A percentile compares a stretch with the other conserved stretches of the same genome.
These are phyloP conservation scores for Mallotus villosus DNA, from an alignment of 2,797 vertebrate genomes.

Conservation along the genomic window DNA sequence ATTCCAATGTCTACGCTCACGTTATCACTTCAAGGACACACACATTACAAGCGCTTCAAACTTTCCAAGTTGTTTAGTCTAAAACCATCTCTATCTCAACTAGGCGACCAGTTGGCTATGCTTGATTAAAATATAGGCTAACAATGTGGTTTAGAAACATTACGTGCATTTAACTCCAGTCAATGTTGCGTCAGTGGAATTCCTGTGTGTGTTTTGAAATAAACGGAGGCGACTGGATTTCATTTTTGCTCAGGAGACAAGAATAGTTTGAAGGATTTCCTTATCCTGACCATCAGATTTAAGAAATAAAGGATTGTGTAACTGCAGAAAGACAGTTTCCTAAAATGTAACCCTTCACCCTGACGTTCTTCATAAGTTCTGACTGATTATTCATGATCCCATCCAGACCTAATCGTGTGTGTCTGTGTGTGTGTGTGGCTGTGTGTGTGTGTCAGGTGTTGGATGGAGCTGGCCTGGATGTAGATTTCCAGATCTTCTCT, in stretches of 20 bases:
- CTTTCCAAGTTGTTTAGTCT: neutral
- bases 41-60: neutral
- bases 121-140: neutral
- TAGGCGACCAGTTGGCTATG: neutral
- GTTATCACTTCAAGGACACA: neutral
- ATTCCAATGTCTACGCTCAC: neutral
- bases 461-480: slow-evolving; percentile 92
- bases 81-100: neutral
- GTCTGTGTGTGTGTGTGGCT: neutral
- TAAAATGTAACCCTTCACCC: neutral
- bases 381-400: too few species aligned
- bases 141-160: neutral
- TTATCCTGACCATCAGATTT: too few species aligned
- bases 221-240: too few species aligned
- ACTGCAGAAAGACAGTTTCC: neutral
- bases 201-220: neutral
- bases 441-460: slow-evolving; percentile 78
- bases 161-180: neutral
- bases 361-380: too few species aligned
- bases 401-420: neutral
- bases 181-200: neutral
- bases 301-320: neutral
- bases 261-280: neutral
- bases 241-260: too few species aligned
- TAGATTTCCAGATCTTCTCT: slow-evolving; percentile 90